Evolutionary conservation across 2,113 vertebrate genomes (phyloP).

Genomic region (Chrysemys picta): DNA sequence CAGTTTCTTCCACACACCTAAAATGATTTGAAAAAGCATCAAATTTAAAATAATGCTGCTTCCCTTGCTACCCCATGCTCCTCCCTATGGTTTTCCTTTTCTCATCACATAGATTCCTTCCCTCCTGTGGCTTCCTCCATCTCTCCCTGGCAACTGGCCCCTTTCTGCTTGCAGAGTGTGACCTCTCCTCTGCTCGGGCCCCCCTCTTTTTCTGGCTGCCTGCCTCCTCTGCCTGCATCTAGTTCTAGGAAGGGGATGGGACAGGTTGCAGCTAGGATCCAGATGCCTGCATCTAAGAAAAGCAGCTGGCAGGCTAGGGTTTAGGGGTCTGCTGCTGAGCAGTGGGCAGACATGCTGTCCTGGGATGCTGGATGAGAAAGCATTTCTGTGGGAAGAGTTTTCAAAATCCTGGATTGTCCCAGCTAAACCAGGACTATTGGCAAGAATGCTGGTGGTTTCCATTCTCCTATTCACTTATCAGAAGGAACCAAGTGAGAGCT

Average conservation of each 20-base stretch:
- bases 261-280: background rate
- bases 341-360: fast-evolving
- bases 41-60: background rate
- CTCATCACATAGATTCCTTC: background rate
- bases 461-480: background rate
- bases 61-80: background rate
- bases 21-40: background rate
- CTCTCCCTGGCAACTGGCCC: fast-evolving
- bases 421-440: fast-evolving
- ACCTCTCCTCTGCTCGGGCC: background rate
- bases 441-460: background rate
- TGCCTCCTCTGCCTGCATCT: background rate
- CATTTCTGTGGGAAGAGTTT: fast-evolving
- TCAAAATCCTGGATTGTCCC: background rate
- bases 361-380: background rate
- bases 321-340: background rate
- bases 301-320: conserved; percentile 1
- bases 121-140: background rate
- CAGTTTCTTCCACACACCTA: background rate
- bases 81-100: background rate
- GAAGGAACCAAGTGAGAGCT: background rate
- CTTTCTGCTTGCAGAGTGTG: background rate
- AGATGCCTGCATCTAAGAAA: background rate
- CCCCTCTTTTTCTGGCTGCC: background rate
- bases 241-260: background rate